phyloP scores from a whole-genome alignment of 2,888 invertebrate genomes.

The Rhodophaea formosa region DNA sequence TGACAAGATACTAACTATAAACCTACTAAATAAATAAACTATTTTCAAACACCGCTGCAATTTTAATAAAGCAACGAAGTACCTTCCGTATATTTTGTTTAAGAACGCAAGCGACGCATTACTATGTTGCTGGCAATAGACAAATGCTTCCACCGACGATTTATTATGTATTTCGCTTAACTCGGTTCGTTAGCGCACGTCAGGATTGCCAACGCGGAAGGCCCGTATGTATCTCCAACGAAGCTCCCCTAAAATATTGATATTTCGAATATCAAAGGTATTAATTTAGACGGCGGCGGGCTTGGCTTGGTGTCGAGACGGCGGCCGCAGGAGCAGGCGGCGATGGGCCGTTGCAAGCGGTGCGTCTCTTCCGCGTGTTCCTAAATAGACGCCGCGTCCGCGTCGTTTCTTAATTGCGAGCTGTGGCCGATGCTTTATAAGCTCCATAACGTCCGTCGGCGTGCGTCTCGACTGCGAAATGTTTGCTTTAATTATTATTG shows the following conservation, averaged over 20 bases:
- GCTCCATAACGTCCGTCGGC: constrained; percentile 77
- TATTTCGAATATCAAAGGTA: constrained; percentile 78
- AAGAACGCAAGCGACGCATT: constrained; percentile 21
- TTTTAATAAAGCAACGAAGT: neutral
- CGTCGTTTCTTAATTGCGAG: constrained; percentile 78
- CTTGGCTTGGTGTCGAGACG: constrained; percentile 54
- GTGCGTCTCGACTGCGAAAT: constrained; percentile 74
- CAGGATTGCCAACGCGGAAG: constrained; percentile 72
- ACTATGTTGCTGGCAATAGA: constrained; percentile 34
- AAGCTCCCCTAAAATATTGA: constrained; percentile 76
- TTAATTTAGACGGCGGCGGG: constrained; percentile 69
- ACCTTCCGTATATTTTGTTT: constrained; percentile 16
- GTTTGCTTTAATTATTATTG: constrained; percentile 82
- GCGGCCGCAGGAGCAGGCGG: constrained; percentile 52
- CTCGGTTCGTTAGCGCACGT: constrained; percentile 58
- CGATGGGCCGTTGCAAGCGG: constrained; percentile 74
- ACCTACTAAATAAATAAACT: constrained; percentile 1
- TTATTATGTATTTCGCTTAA: constrained; percentile 44
- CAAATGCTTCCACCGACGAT: constrained; percentile 39
- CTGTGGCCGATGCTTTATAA: constrained; percentile 77
- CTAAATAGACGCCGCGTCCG: constrained; percentile 74
- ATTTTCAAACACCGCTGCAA: neutral
- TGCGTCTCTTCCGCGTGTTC: constrained; percentile 75
- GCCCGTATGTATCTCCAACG: constrained; percentile 55
- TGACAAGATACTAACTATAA: constrained; percentile 17